These are phyloP conservation scores for Sylvia atricapilla DNA, from an alignment of 2,113 vertebrate species.

Conservation along the genomic window DNA sequence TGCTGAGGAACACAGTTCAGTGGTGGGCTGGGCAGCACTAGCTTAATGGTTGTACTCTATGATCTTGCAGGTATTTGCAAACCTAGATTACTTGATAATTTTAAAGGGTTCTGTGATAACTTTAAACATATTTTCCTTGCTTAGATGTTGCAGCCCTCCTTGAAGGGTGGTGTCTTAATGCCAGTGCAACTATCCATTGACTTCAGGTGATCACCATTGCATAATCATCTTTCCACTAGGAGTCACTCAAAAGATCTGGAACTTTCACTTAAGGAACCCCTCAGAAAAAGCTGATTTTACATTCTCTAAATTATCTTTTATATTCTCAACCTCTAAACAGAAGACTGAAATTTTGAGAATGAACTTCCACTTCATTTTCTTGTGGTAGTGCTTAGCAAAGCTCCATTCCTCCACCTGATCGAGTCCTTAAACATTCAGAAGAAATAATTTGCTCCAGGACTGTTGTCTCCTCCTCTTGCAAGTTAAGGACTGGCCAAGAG, in stretches of 20 bases:
- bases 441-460: background rate
- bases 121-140: background rate
- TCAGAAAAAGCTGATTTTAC: background rate
- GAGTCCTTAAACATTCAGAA: background rate
- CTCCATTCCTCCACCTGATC: background rate
- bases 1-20: background rate
- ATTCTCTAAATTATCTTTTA: background rate
- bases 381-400: background rate
- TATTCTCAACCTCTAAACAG: background rate
- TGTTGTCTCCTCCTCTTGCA: background rate
- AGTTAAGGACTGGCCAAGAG: background rate
- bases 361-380: background rate
- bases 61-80: background rate
- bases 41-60: background rate
- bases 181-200: background rate
- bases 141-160: fast-evolving
- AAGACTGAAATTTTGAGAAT: background rate
- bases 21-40: background rate
- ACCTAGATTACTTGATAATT: background rate
- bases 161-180: background rate
- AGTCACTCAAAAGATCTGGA: background rate
- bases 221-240: background rate
- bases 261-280: background rate
- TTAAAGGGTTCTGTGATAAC: background rate
- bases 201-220: background rate